Conservation (phyloP, 1,140 invertebrate genomes). For the Pseudomyrmex dendroicus region DNA sequence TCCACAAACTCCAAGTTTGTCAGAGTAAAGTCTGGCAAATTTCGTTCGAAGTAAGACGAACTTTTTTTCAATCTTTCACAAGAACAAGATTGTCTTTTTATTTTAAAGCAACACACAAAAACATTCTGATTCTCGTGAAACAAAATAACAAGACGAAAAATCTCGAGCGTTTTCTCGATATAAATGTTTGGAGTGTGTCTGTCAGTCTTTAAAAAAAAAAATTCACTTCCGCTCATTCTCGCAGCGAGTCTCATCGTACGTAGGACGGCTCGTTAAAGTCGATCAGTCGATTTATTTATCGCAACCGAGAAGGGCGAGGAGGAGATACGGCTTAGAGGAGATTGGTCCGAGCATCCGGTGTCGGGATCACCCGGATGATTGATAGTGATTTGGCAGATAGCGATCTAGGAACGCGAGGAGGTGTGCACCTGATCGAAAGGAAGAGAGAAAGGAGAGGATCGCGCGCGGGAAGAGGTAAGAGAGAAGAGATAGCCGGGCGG, state of each 20-base stretch:
- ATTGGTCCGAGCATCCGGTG: constrained; percentile 73
- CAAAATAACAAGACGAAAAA: neutral
- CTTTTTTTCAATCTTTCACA: neutral
- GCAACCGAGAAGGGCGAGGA: constrained; percentile 54
- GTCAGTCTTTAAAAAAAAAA: neutral
- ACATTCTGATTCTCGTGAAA: neutral
- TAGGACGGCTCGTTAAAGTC: constrained; percentile 66
- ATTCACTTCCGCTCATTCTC: constrained; percentile 22
- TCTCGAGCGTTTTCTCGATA: neutral
- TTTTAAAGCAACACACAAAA: neutral
- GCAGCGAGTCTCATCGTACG: constrained; percentile 14
- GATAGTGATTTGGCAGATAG: constrained; percentile 80
- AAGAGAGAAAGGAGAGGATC: constrained; percentile 6
- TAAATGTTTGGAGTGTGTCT: neutral
- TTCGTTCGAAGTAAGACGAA: neutral
- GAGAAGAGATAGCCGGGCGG: constrained; percentile 23
- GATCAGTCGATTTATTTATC: constrained; percentile 74
- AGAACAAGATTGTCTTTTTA: no score
- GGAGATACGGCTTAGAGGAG: constrained; percentile 62
- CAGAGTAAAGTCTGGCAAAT: neutral
- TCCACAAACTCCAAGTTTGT: constrained; percentile 41
- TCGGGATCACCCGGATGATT: constrained; percentile 74
- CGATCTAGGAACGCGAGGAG: constrained; percentile 71
- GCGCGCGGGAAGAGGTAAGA: neutral
- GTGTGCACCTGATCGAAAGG: constrained; percentile 66